These are phyloP conservation scores for Erebia ligea DNA, from an alignment of 2,888 invertebrate genomes.

Conservation along the genomic window DNA sequence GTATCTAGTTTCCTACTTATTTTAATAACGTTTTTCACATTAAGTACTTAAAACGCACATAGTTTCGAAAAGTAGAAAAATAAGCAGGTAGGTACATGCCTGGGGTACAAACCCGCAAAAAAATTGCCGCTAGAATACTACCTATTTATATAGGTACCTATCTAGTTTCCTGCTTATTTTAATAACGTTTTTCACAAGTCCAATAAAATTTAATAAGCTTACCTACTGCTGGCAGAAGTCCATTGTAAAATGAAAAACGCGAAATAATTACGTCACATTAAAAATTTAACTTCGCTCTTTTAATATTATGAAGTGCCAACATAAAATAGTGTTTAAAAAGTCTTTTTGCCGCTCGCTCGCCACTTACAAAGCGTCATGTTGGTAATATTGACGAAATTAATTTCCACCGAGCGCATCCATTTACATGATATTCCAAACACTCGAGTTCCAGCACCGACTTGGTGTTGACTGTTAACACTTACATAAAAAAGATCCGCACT, in stretches of 20 bases:
- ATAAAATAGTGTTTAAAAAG: slow-evolving; percentile 31
- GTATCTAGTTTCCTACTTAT: too few relatives aligned
- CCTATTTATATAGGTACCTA: too few relatives aligned
- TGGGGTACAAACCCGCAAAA: too few relatives aligned
- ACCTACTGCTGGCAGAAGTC: not conserved
- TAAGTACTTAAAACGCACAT: too few relatives aligned
- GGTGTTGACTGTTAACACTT: slow-evolving; percentile 53
- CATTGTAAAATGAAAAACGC: slow-evolving; percentile 24
- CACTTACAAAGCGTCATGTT: slow-evolving; percentile 36
- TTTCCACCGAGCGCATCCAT: slow-evolving; percentile 36
- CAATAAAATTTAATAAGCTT: not conserved
- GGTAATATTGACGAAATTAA: slow-evolving; percentile 44
- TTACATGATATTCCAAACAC: slow-evolving; percentile 41
- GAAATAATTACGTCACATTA: slow-evolving; percentile 21
- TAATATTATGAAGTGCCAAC: slow-evolving; percentile 25
- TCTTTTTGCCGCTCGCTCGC: slow-evolving; percentile 34
- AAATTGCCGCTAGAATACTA: too few relatives aligned
- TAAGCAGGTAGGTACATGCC: too few relatives aligned
- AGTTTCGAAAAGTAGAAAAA: too few relatives aligned
- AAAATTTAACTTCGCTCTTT: slow-evolving; percentile 22
- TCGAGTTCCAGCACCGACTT: slow-evolving; percentile 46
- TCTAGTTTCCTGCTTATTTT: too few relatives aligned
- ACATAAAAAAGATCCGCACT: slow-evolving; percentile 57
- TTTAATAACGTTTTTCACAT: too few relatives aligned
- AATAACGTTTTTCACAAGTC: not conserved